Base-by-base conservation (phyloP, 1,140 invertebrate species). In the Drosophila lacteicornis region DNA sequence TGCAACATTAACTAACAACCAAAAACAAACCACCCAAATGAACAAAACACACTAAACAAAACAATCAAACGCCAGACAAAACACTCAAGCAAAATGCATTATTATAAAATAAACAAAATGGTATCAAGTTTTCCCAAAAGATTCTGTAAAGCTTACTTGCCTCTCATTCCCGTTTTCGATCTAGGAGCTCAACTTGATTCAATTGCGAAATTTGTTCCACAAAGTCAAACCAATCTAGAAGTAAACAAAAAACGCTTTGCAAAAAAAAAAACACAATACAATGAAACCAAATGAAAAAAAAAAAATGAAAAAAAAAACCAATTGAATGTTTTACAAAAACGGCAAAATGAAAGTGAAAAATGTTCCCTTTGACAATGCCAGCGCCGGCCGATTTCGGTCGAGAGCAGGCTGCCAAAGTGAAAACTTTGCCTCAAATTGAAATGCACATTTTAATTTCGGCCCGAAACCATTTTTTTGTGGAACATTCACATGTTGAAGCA, bases 141-240 rank as follows among this genome's bases (percentile, higher is more conserved):
- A 91, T 92, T 92, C 91, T 79, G 91, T 92, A 91, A 90, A 92
- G 91, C 91, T 92, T 92, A 91, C 91, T 92, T 92, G 88, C 91
- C 91, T 92, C 91, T 92, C 91, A 92, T 92, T 92, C 91, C 91
- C 91, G 91, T 92, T 92, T 92, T 92, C 91, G 91, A 92, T 92
- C 91, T 92, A 92, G 91, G 91, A 92, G 91, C 91, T 92, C 91
- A 92, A 92, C 91, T 92, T 92, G 91, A 92, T 92, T 92, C 91
- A 92, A 92, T 87, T 92, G 91, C 88, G 91, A 92, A 91, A 90
- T 77, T 81, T 88, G 86, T 90, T 92, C 91, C 91, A 91, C 91
- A 92, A 91, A 88, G 79, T 60, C 75, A 80, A 57, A 79, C 65
- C 42, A 75, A 79, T 63, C 62, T 71, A 75, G 67, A 80, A 68